Evolutionary conservation across 2,113 vertebrate genomes (phyloP).

Genomic region (Opisthocomus hoazin): DNA sequence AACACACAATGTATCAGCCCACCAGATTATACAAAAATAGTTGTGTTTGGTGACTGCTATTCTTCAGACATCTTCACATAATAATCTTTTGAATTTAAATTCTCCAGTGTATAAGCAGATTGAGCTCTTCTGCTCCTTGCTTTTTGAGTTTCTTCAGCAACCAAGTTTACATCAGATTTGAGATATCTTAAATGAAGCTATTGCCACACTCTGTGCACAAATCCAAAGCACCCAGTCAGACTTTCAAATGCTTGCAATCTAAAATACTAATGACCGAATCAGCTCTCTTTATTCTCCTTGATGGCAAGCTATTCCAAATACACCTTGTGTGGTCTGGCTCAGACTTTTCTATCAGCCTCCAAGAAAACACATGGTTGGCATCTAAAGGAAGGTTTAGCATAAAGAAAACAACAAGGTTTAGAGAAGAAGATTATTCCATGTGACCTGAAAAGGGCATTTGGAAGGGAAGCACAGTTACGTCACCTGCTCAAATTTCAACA

Average conservation of each 20-base stretch:
- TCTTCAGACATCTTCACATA: neutral
- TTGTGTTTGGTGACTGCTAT: neutral
- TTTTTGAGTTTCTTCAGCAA: neutral
- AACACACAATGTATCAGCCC: neutral
- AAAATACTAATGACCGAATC: neutral
- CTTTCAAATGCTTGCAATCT: neutral
- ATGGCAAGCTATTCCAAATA: neutral
- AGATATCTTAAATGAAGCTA: neutral
- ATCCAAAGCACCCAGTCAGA: neutral
- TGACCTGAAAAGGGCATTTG: neutral
- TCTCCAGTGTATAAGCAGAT: neutral
- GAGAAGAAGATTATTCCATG: neutral
- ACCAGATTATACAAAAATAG: neutral
- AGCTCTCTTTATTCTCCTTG: neutral
- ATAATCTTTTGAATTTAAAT: neutral
- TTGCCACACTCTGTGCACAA: neutral
- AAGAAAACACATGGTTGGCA: neutral
- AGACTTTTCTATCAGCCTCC: neutral
- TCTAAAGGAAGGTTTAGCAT: neutral
- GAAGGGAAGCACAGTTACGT: neutral
- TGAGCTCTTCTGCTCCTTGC: neutral
- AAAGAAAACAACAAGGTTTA: neutral
- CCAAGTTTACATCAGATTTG: neutral
- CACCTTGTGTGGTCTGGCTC: neutral
- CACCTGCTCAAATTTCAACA: neutral